Evolutionary conservation across 2,113 vertebrate species (phyloP).

Genomic region (Phoxinus phoxinus): DNA sequence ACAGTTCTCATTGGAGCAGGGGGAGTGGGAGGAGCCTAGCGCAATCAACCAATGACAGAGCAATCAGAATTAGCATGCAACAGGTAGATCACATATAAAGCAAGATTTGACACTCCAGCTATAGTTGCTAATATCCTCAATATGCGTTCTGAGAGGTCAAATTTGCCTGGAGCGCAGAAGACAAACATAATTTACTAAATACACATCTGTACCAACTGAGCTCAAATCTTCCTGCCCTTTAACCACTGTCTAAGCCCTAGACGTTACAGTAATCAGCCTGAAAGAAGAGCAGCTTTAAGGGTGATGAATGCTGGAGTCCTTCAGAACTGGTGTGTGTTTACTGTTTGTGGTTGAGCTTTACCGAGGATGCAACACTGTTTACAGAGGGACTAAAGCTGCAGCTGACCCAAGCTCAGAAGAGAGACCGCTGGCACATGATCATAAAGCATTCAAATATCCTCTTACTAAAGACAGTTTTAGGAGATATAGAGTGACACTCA

Average conservation of each 20-base stretch:
- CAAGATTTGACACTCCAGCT: neutral
- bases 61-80: no score
- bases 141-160: neutral
- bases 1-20: neutral
- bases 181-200: neutral
- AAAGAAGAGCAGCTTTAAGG: constrained; percentile 2
- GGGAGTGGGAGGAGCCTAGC: neutral
- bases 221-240: neutral
- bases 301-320: neutral
- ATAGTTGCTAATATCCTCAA: neutral
- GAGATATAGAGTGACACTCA: no score
- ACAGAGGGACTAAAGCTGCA: neutral
- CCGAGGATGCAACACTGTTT: constrained; percentile 5
- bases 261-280: neutral
- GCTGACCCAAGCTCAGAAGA: neutral
- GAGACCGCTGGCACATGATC: neutral
- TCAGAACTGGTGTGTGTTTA: constrained; percentile 10
- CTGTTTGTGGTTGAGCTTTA: constrained; percentile 6
- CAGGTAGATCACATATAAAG: no score
- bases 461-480: no score
- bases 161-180: neutral
- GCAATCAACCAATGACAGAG: neutral
- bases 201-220: constrained; percentile 14
- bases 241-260: neutral
- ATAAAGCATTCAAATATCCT: neutral